phyloP scores from a whole-genome alignment of 2,888 invertebrate genomes.

The Polydrusus pterygomalis region DNA sequence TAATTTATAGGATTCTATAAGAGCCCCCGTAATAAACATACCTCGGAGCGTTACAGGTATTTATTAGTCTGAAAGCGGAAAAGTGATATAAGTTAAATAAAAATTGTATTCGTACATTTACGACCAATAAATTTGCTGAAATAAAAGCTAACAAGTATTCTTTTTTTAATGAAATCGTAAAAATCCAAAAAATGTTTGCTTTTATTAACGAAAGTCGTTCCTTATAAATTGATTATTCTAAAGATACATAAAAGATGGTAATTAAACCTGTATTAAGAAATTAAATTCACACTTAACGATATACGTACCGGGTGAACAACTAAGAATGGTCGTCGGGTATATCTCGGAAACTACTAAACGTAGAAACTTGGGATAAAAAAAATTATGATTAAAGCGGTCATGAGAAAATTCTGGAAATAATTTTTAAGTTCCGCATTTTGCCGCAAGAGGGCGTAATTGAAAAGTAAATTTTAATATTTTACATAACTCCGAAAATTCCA shows the following conservation, averaged over 20 bases:
- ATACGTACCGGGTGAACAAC: too few relatives aligned
- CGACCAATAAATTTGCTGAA: conserved; percentile 3
- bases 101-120: conserved; percentile 18
- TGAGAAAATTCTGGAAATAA: too few relatives aligned
- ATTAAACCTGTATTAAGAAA: too few relatives aligned
- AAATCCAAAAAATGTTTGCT: background rate
- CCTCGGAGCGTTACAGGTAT: background rate
- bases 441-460: too few relatives aligned
- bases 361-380: too few relatives aligned
- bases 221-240: background rate
- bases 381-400: too few relatives aligned
- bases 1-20: conserved; percentile 17
- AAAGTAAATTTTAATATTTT: too few relatives aligned
- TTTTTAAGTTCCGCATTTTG: too few relatives aligned
- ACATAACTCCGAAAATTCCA: too few relatives aligned
- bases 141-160: background rate
- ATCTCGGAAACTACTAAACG: too few relatives aligned
- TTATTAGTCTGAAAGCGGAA: conserved; percentile 15
- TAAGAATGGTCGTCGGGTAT: too few relatives aligned
- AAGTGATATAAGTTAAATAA: conserved; percentile 1
- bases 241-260: background rate
- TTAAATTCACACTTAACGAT: too few relatives aligned
- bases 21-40: conserved; percentile 3
- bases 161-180: background rate
- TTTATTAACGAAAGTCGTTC: background rate